These are phyloP conservation scores for Rhinopithecus roxellana DNA, from an alignment of 2,113 vertebrate genomes.

Conservation along the genomic window DNA sequence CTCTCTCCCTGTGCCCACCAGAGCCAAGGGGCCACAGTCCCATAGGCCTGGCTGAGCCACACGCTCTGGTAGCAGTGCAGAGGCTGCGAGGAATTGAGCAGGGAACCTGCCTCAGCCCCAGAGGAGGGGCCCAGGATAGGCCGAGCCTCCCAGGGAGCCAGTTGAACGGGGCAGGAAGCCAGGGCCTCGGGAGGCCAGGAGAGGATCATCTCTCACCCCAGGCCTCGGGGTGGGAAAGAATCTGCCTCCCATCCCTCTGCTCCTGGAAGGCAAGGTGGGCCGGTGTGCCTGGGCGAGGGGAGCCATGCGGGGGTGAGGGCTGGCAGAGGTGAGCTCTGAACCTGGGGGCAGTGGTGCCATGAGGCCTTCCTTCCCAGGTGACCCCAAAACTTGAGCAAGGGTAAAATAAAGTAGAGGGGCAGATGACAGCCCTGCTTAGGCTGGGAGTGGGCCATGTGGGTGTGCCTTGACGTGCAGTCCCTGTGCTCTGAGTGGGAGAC, in stretches of 20 bases:
- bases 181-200: background rate
- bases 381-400: background rate
- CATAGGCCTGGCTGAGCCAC: background rate
- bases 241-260: background rate
- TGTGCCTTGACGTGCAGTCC: accelerated
- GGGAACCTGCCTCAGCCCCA: background rate
- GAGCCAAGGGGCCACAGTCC: background rate
- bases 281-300: background rate
- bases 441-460: background rate
- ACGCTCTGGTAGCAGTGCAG: background rate
- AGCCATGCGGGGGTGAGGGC: background rate
- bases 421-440: background rate
- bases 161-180: background rate
- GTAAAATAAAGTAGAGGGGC: background rate
- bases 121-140: background rate
- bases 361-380: background rate
- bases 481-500: background rate
- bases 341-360: background rate
- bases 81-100: background rate
- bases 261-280: background rate
- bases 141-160: background rate
- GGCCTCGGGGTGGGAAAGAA: background rate
- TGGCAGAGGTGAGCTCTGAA: no score
- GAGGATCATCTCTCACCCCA: background rate
- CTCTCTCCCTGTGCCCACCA: background rate